These are phyloP conservation scores for Dasyurus viverrinus DNA, from an alignment of 2,113 vertebrate genomes.

Conservation along the genomic window DNA sequence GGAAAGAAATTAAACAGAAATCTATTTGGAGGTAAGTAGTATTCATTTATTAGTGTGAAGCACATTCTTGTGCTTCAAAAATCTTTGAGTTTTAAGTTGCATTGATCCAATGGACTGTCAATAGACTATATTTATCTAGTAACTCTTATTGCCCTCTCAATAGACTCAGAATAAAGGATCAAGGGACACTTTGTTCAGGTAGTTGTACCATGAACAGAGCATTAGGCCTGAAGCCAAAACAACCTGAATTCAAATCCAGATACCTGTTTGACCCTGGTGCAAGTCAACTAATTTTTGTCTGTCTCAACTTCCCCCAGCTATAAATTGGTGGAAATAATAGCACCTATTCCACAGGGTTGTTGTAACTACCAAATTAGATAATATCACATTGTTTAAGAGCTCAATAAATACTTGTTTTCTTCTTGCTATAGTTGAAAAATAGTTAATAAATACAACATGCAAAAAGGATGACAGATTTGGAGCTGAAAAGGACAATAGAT, in stretches of 20 bases:
- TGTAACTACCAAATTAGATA: neutral
- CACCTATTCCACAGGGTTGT: no score
- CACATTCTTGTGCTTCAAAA: neutral
- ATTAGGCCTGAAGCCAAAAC: neutral
- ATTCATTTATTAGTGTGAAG: neutral
- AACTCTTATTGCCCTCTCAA: neutral
- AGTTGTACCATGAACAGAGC: neutral
- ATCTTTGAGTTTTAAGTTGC: neutral
- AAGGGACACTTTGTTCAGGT: neutral
- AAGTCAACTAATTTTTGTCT: neutral
- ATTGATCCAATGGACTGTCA: neutral
- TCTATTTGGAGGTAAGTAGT: neutral
- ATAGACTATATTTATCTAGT: neutral
- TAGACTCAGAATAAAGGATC: neutral
- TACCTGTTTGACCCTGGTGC: neutral
- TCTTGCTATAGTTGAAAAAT: neutral
- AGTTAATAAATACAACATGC: neutral
- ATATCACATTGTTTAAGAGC: neutral
- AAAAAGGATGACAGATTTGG: neutral
- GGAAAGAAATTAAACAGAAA: neutral
- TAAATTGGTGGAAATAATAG: neutral
- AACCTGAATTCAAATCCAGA: neutral
- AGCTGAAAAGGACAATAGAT: neutral
- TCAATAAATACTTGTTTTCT: neutral
- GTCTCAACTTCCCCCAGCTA: neutral